phyloP scores from a whole-genome alignment of 2,797 vertebrate species.

The Platyrinchus mystaceus region DNA sequence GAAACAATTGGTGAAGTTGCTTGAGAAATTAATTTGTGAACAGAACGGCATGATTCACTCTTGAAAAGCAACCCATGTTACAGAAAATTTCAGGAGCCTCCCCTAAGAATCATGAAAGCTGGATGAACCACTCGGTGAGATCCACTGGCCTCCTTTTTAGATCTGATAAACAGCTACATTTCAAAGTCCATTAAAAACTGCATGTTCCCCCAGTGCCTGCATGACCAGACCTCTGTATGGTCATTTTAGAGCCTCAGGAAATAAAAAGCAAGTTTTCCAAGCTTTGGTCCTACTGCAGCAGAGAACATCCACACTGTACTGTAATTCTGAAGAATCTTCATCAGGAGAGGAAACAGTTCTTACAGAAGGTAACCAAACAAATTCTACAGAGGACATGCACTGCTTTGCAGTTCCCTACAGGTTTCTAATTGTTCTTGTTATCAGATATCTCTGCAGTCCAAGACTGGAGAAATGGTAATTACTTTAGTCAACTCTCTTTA shows the following conservation, averaged over 20 bases:
- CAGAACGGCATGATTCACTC: slow-evolving; percentile 35
- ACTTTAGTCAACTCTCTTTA: not conserved
- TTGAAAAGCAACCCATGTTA: not conserved
- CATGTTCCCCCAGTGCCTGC: not conserved
- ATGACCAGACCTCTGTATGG: not conserved
- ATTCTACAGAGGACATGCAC: not conserved
- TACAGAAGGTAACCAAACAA: not conserved
- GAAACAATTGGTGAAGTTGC: slow-evolving; percentile 50
- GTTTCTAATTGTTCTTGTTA: not conserved
- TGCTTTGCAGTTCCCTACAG: not conserved
- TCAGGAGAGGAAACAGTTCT: not conserved
- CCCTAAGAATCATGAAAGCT: not conserved
- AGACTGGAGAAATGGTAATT: not conserved
- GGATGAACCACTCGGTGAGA: not conserved
- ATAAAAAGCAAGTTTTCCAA: not conserved
- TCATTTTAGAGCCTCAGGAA: not conserved
- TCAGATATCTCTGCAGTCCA: not conserved
- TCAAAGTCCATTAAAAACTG: not conserved
- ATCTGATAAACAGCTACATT: not conserved
- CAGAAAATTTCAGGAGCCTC: not conserved
- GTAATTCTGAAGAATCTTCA: not conserved
- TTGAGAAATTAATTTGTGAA: slow-evolving; percentile 28
- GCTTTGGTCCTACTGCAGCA: not conserved
- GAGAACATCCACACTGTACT: not conserved
- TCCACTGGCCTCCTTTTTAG: not conserved